Evolutionary conservation across 2,113 vertebrate genomes (phyloP), one percentile per base, ranked within the genome.

Genomic region (Campylorhamphus procurvoides): DNA sequence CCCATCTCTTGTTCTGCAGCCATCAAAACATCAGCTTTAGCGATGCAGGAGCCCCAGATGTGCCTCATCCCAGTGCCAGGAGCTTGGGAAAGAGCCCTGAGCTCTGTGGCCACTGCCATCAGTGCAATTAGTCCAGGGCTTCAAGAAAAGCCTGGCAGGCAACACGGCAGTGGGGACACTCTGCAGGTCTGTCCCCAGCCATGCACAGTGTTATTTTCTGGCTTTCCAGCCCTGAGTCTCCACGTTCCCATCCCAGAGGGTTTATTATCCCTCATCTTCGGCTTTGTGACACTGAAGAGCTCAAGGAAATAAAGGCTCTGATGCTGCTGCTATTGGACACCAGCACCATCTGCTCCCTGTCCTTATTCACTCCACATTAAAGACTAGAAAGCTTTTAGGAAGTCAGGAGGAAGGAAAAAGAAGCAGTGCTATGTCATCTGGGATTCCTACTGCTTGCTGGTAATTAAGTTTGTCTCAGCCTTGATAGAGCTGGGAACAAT

Each of bases 381-480:
- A 94, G 83, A 23, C 71, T 39, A 35, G 66, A 72, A 92, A 87
- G 76, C 85, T 95, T 91, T 87, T 60, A 67, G 84, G 85, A 89
- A 95, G 71, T 92, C 44, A 76, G 79, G 81, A 87, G 39, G 66
- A 77, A 68, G 50, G 28, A 19, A 37, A 42, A 52, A 40, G 47
- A 68, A 35, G 0, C 79, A 37, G 18, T n/a, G 64, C 35, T 76
- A 8, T 96, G 80, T 94, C 87, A 92, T 87, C 94, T 96, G 91
- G 83, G 89, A 94, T 96, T 89, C 87, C 94, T 91, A 28, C 89
- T 97, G 83, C 89, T 97, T 84, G 63, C 92, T 77, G 83, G 77
- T 96, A 97, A 97, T 97, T 96, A 95, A 97, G 87, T 96, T 95
- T 97, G 94, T 96, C 93, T 91, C 67, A 94, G 39, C 80, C 87